Base-by-base conservation (phyloP, 2,888 invertebrate species). In the Chrysolina oricalcia region DNA sequence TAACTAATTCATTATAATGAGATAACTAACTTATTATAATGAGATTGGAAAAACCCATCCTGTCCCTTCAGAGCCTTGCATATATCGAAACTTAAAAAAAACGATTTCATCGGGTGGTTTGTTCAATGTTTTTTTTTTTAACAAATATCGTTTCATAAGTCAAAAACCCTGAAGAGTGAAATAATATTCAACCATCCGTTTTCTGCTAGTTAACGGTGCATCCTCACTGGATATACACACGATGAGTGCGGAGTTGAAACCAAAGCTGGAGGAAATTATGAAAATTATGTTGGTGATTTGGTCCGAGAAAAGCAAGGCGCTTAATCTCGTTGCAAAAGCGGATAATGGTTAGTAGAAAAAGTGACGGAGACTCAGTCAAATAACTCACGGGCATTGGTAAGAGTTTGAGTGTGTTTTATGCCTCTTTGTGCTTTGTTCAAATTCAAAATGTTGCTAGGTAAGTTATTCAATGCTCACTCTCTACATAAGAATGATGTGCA, bases 251-350 rank as follows among this genome's bases (percentile, higher is more conserved):
- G 90, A 92, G 72, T 87, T 93, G 71, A 90, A 91, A 80, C 91
- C 92, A 80, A 93, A 93, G 85, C 89, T 96, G 84, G 95, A 96
- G 87, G 95, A 95, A 86, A 91, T 96, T 79, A 91, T 95, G 84
- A 95, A 95, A 88, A 90, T 94, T 84, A 95, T 96, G 95, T 91
- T 96, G 84, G 90, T 94, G 86, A 91, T 96, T 66, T 96, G 96
- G 96, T 95, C 95, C 87, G 91, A 93, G 82, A 94, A 95, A 87
- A 93, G 93, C 82, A 91, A 93, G 88, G 94, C 94, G 64, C 82
- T 86, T 62, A 82, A 81, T 74, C 69, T 85, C 27, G 73, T 83
- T 23, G 23, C 70, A 23, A 50, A 74, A 5, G 65, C 67, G 46
- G 73, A 53, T 62, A 81, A 74, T 66, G 83, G 83, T 83, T 74